Base-by-base conservation (phyloP, 2,888 invertebrate species). In the Lobophora halterata region DNA sequence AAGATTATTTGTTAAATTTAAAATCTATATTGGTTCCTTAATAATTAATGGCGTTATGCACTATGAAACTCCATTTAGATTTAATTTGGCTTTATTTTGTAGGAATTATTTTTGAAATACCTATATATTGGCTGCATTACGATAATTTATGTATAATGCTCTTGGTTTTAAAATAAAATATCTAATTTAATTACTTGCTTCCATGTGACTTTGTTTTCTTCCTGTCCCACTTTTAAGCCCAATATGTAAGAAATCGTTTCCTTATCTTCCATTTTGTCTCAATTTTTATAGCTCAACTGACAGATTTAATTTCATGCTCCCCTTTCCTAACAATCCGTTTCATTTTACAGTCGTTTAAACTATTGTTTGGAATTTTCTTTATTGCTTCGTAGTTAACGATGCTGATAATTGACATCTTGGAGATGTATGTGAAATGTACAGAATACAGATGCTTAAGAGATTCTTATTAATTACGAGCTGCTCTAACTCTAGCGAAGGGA, bases 291-390 rank as follows among this genome's bases (percentile, higher is more conserved):
- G 43, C 35, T 41, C 11, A 34, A 57, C 29, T 60, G 72, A 72
- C 61, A 62, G 63, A 65, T 65, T 71, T 70, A 60, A 62, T 56
- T 58, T 49, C 11, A 43, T 46, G 29, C 40, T 30, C 42, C 34
- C 38, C 35, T 48, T 45, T 52, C 44, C 52, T 54, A 55, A 52
- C 42, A 47, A 49, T 52, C 49, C 46, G 38, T 55, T 51, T 53
- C 57, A 58, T 67, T 69, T 65, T 59, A 69, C 61, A 62, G 54
- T 52, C 64, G 54, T 54, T 72, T 49, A 61, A 63, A 55, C 55
- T 55, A 72, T 72, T 71, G 71, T 71, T 53, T 48, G 42, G 39
- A 37, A 52, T 52, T n/a, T 38, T 52, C 49, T 52, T 44, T 49
- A 54, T 34, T 32, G 32, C 38, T 47, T 37, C 20, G 33, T 48